These are phyloP conservation scores for Nyleta sp. DNA, from an alignment of 2,888 invertebrate species.

Conservation along the genomic window DNA sequence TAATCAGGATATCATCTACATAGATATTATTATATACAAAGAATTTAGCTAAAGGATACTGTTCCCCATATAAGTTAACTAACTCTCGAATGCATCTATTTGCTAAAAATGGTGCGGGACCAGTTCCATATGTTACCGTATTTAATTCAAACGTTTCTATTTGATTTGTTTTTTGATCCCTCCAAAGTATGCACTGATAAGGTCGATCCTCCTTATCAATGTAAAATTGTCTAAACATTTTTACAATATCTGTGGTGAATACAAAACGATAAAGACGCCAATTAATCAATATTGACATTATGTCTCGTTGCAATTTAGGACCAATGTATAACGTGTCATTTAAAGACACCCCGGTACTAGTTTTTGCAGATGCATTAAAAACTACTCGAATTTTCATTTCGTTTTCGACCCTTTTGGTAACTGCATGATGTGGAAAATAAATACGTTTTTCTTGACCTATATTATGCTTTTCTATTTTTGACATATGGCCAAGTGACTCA, in stretches of 20 bases:
- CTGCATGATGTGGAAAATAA: neutral
- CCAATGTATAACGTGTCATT: conserved; percentile 1
- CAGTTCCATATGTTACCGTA: conserved; percentile 8
- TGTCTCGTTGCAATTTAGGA: conserved; percentile 3
- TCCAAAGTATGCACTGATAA: conserved; percentile 9
- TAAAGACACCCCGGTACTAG: neutral
- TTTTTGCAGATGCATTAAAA: conserved; percentile 4
- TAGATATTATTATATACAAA: neutral
- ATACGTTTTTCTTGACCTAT: neutral
- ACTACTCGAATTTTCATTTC: conserved; percentile 8
- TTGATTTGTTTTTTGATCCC: neutral
- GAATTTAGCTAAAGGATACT: neutral
- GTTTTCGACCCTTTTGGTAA: neutral
- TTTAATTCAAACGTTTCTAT: conserved; percentile 1
- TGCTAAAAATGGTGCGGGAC: neutral
- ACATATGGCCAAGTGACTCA: neutral
- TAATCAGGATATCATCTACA: conserved; percentile 4
- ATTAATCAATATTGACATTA: neutral
- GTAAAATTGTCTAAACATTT: conserved; percentile 5
- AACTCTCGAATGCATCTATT: neutral
- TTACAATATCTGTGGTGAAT: neutral
- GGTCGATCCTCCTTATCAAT: neutral
- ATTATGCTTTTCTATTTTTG: too few relatives aligned
- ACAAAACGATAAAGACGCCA: neutral
- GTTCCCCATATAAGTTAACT: neutral